Conservation (phyloP, 1,140 invertebrate species). For the Ericerus pela region DNA sequence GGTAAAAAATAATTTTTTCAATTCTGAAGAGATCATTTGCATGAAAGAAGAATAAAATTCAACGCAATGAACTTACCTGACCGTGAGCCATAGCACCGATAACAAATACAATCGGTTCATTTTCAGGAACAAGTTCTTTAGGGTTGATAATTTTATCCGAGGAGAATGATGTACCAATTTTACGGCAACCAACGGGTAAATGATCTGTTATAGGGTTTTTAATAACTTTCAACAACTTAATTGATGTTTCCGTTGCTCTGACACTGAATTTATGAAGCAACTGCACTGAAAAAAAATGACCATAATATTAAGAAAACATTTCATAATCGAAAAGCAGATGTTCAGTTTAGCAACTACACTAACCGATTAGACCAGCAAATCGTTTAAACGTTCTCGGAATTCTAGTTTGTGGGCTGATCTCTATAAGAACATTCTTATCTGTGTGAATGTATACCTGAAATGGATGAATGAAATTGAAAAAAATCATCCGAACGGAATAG, state of each 20-base stretch:
- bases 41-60: constrained; percentile 1
- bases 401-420: constrained; percentile 95
- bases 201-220: constrained; percentile 93
- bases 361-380: constrained; percentile 96
- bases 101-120: constrained; percentile 76
- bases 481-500: background rate
- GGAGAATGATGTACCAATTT: constrained; percentile 80
- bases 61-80: constrained; percentile 39
- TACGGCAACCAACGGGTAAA: constrained; percentile 85
- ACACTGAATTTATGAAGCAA: constrained; percentile 88
- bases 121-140: constrained; percentile 59
- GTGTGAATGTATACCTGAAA: constrained; percentile 80
- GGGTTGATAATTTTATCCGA: constrained; percentile 61
- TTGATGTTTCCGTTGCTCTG: constrained; percentile 68
- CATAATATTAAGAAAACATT: background rate
- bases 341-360: background rate
- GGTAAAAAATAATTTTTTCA: constrained; percentile 8
- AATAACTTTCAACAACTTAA: constrained; percentile 91
- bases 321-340: background rate
- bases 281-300: constrained; percentile 61
- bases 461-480: constrained; percentile 4
- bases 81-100: constrained; percentile 97
- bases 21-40: background rate
- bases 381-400: constrained; percentile 96
- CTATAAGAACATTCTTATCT: constrained; percentile 91